These are phyloP conservation scores for Corydoras maculifer DNA, from an alignment of 2,113 vertebrate species.

Conservation along the genomic window DNA sequence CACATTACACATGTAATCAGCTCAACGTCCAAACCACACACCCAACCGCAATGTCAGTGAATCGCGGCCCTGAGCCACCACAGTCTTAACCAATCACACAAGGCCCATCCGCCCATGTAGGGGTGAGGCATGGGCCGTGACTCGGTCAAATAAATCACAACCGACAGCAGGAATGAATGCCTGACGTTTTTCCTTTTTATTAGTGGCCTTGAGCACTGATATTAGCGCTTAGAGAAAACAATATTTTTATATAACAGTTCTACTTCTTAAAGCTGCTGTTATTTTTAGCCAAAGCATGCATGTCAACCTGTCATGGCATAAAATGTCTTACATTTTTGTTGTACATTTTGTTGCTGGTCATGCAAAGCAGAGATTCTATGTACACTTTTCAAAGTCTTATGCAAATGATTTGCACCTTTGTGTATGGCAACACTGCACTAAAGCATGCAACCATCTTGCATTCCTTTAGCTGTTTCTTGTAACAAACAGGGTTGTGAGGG, in stretches of 20 bases:
- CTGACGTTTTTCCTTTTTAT: constrained; percentile 36
- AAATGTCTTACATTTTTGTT: not conserved
- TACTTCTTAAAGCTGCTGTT: constrained; percentile 3
- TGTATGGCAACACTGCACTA: no score
- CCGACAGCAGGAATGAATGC: constrained; percentile 39
- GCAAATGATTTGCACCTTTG: no score
- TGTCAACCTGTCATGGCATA: not conserved
- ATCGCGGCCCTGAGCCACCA: constrained; percentile 39
- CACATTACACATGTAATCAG: constrained; percentile 54
- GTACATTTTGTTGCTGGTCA: not conserved
- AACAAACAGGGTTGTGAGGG: no score
- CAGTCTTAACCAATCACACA: constrained; percentile 35
- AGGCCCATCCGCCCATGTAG: constrained; percentile 29
- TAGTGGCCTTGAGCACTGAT: constrained; percentile 38
- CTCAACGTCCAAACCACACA: constrained; percentile 50
- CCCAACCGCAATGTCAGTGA: constrained; percentile 52
- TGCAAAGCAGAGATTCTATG: not conserved
- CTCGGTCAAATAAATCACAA: constrained; percentile 46
- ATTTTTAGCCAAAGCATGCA: not conserved
- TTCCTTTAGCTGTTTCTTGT: no score
- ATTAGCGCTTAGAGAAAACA: constrained; percentile 41
- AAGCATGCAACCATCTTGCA: no score
- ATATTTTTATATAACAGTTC: constrained; percentile 30
- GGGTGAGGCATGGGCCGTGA: constrained; percentile 35
- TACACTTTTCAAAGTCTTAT: no score